Evolutionary conservation across 2,113 vertebrate genomes (phyloP).

Genomic region (Himantopus leucocephalus): DNA sequence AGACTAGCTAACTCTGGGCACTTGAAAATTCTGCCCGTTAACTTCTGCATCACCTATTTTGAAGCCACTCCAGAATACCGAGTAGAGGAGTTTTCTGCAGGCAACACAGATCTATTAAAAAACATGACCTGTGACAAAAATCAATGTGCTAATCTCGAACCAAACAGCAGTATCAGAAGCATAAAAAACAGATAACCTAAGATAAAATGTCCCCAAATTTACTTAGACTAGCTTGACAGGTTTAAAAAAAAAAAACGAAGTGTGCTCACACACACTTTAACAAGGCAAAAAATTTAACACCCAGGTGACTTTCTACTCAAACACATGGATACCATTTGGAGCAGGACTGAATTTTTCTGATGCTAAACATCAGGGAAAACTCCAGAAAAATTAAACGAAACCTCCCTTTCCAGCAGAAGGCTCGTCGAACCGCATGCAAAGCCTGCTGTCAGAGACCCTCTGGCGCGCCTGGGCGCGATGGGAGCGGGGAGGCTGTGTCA

Average conservation of each 20-base stretch:
- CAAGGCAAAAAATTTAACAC: background rate
- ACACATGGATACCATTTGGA: constrained; percentile 7
- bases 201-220: constrained; percentile 62
- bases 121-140: constrained; percentile 80
- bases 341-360: background rate
- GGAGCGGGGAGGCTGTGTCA: background rate
- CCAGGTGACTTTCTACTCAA: constrained; percentile 12
- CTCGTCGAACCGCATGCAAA: background rate
- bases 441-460: background rate
- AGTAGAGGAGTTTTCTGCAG: constrained; percentile 58
- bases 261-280: background rate
- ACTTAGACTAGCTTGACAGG: constrained; percentile 39
- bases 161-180: constrained; percentile 75
- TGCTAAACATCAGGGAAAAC: background rate
- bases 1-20: background rate
- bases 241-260: background rate
- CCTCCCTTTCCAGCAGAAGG: background rate
- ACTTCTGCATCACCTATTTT: constrained; percentile 37
- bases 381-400: background rate
- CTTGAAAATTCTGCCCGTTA: constrained; percentile 59
- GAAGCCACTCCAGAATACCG: constrained; percentile 21
- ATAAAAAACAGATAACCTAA: constrained; percentile 68
- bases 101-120: constrained; percentile 73
- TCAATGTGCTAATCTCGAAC: constrained; percentile 78
- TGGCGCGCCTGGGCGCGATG: too few relatives aligned